phyloP scores from a whole-genome alignment of 2,113 vertebrate genomes.

The Rousettus leschenaultii region DNA sequence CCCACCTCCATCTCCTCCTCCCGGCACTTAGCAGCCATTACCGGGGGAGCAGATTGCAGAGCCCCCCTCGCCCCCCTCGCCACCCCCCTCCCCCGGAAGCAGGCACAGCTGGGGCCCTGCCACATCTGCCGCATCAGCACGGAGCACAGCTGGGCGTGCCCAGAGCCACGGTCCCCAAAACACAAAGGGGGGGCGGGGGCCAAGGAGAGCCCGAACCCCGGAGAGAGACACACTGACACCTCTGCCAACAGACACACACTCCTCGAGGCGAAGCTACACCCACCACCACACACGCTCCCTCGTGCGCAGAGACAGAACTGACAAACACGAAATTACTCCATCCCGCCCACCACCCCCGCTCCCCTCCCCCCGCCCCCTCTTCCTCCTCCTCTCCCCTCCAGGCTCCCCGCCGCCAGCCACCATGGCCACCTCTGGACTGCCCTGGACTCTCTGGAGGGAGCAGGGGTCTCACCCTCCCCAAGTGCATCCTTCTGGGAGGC shows the following conservation, averaged over 20 bases:
- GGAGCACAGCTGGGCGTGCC: slow-evolving; percentile 77
- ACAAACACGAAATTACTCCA: slow-evolving; percentile 74
- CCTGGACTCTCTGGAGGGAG: neutral
- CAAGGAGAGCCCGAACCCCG: slow-evolving; percentile 30
- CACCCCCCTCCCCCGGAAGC: slow-evolving; percentile 51
- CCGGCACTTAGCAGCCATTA: slow-evolving; percentile 68
- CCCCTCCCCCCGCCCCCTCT: neutral
- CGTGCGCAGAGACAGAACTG: slow-evolving; percentile 61
- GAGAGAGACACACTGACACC: slow-evolving; percentile 50
- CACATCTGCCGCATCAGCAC: slow-evolving; percentile 78
- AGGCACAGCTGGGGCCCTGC: slow-evolving; percentile 74
- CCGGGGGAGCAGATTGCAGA: slow-evolving; percentile 73
- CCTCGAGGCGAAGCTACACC: slow-evolving; percentile 55
- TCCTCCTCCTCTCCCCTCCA: neutral
- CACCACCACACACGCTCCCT: slow-evolving; percentile 48
- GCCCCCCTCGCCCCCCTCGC: slow-evolving; percentile 37
- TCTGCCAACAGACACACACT: slow-evolving; percentile 60
- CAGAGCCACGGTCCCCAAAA: slow-evolving; percentile 53
- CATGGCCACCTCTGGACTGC: neutral
- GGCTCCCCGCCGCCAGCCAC: neutral
- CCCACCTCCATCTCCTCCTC: neutral
- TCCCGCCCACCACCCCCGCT: slow-evolving; percentile 63
- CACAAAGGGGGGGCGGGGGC: neutral
- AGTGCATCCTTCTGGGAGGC: neutral
- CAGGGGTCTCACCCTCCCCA: neutral